Evolutionary conservation across 2,113 vertebrate genomes (phyloP).

Genomic region (Xiphorhynchus elegans): DNA sequence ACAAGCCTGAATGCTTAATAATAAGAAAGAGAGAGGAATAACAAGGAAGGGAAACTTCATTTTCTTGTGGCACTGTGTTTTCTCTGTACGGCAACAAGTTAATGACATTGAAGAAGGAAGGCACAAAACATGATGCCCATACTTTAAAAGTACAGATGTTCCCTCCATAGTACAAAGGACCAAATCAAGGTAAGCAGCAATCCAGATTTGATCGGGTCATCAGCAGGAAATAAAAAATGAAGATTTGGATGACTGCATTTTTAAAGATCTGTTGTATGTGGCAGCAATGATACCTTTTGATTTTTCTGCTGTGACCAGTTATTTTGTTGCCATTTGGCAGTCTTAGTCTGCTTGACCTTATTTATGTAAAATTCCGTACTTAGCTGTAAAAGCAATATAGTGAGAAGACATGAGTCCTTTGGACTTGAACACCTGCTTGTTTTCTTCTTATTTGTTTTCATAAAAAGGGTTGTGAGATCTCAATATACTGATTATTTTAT

Average conservation of each 20-base stretch:
- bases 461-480: background rate
- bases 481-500: background rate
- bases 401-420: background rate
- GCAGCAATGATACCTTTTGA: background rate
- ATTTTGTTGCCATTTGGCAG: background rate
- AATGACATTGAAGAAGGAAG: conserved; percentile 83
- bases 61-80: conserved; percentile 77
- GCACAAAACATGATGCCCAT: conserved; percentile 79
- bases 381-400: background rate
- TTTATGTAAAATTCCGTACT: background rate
- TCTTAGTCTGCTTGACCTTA: background rate
- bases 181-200: background rate
- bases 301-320: background rate
- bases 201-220: background rate
- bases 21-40: background rate
- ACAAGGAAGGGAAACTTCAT: conserved; percentile 65
- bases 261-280: background rate
- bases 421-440: background rate
- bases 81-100: conserved; percentile 82
- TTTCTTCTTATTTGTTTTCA: background rate
- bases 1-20: background rate
- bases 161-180: background rate
- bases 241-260: background rate
- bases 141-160: conserved; percentile 1
- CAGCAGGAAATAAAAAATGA: background rate